phyloP scores from a whole-genome alignment of 2,113 vertebrate genomes.

The Ciconia maguari region DNA sequence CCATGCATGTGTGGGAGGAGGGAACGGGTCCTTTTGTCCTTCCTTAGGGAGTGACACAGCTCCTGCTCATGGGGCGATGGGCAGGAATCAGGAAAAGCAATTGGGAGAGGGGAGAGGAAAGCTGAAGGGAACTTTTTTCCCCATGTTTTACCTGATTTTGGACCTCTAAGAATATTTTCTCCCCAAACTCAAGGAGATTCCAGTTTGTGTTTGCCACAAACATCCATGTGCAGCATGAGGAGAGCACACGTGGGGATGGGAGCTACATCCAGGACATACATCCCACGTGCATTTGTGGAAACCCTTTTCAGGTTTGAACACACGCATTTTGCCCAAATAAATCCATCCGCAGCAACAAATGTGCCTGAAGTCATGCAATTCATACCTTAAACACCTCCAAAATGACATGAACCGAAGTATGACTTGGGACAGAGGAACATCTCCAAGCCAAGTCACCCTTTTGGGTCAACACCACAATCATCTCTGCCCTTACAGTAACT shows the following conservation, averaged over 20 bases:
- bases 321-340: not conserved
- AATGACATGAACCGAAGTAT: rapidly evolving
- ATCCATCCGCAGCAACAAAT: not conserved
- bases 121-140: not conserved
- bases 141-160: rapidly evolving
- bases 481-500: not conserved
- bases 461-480: rapidly evolving
- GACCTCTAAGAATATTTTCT: not conserved
- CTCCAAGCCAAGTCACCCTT: not conserved
- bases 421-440: not conserved
- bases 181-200: rapidly evolving
- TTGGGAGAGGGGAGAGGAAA: not conserved
- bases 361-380: rapidly evolving
- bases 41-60: not conserved
- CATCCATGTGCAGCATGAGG: not conserved
- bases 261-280: rapidly evolving
- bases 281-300: not conserved
- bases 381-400: not conserved
- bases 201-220: not conserved
- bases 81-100: not conserved
- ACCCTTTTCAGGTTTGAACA: not conserved
- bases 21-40: not conserved
- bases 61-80: not conserved
- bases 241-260: rapidly evolving
- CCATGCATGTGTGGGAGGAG: not conserved